Evolutionary conservation across 2,797 vertebrate species (phyloP).

Genomic region (Masticophis lateralis): DNA sequence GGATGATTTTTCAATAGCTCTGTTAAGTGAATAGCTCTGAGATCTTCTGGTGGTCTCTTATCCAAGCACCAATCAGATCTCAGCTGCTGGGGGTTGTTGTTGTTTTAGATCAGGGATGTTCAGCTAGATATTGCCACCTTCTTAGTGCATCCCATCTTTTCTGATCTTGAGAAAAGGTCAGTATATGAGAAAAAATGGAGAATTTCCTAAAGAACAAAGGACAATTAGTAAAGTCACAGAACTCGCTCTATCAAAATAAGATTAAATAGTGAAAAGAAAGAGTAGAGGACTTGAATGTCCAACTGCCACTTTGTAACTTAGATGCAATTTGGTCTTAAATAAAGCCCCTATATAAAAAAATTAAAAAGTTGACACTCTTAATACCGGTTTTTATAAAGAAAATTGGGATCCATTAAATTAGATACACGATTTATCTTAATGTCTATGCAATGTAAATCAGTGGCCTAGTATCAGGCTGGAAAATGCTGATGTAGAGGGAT

Average conservation of each 20-base stretch:
- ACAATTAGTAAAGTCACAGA: neutral
- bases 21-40: neutral
- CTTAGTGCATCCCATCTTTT: neutral
- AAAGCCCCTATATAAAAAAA: too few relatives aligned
- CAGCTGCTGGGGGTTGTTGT: neutral
- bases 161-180: neutral
- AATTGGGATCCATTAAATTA: neutral
- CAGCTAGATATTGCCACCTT: neutral
- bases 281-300: neutral
- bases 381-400: neutral
- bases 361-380: neutral
- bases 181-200: neutral
- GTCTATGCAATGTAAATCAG: neutral
- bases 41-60: neutral
- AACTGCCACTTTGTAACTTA: neutral
- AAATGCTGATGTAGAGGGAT: neutral
- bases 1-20: neutral
- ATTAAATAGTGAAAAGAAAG: neutral
- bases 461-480: neutral
- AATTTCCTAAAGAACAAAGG: neutral
- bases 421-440: neutral
- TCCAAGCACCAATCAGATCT: neutral
- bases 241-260: neutral
- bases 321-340: neutral
- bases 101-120: neutral